A percentile compares a stretch with the other conserved stretches of the same genome.
phyloP scores from a whole-genome alignment of 2,888 invertebrate genomes.

The Tinea semifulvella region DNA sequence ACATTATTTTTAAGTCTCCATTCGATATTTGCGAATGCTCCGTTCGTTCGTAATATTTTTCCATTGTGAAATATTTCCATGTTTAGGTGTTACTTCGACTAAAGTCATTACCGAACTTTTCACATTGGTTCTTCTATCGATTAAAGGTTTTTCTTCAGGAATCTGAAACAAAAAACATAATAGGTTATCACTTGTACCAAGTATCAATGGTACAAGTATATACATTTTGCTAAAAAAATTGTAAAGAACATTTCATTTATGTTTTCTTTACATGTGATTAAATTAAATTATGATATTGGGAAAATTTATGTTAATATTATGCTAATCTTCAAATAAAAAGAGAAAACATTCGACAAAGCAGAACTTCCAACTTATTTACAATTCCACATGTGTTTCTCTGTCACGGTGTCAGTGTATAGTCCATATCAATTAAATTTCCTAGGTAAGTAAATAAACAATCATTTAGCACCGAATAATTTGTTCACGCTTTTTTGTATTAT shows the following conservation, averaged over 20 bases:
- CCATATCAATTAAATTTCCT: too few species aligned
- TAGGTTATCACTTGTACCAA: too few species aligned
- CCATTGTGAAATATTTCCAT: slow-evolving; percentile 36
- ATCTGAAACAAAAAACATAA: slow-evolving; percentile 55
- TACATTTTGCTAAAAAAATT: too few species aligned
- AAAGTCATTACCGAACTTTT: slow-evolving; percentile 46
- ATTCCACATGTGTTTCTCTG: not conserved
- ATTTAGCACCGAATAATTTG: too few species aligned
- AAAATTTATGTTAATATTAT: not conserved
- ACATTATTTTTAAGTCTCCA: slow-evolving; percentile 35
- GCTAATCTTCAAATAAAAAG: not conserved
- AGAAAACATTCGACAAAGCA: not conserved
- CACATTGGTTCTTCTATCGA: slow-evolving; percentile 15
- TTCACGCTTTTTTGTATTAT: too few species aligned
- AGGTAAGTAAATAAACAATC: too few species aligned
- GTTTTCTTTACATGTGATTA: too few species aligned
- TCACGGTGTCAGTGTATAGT: too few species aligned
- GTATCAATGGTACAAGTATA: too few species aligned
- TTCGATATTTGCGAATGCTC: slow-evolving; percentile 28
- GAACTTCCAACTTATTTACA: not conserved
- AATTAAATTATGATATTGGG: too few species aligned
- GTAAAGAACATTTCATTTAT: too few species aligned
- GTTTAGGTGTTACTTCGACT: slow-evolving; percentile 29
- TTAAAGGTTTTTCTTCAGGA: slow-evolving; percentile 19
- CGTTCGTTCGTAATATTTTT: slow-evolving; percentile 28